Evolutionary conservation across 2,888 invertebrate genomes (phyloP).

Genomic region (Podotricha telesiphe): DNA sequence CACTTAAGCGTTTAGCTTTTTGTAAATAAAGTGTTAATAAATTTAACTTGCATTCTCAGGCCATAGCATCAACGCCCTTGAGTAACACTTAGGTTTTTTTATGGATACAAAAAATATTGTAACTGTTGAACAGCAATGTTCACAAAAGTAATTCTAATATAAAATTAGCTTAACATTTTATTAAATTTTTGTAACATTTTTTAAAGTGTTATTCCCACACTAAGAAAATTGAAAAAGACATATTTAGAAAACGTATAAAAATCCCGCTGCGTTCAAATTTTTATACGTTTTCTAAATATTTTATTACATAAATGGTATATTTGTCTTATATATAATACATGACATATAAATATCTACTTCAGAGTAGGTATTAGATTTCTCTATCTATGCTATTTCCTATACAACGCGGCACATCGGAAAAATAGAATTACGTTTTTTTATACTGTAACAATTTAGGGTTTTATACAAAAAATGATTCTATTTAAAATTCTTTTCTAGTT

Average conservation of each 20-base stretch:
- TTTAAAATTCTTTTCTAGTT: background rate
- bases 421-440: background rate
- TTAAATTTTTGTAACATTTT: background rate
- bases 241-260: no score
- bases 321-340: no score
- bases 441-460: background rate
- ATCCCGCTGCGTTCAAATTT: no score
- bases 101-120: background rate
- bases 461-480: background rate
- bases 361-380: no score
- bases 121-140: background rate
- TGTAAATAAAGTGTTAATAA: conserved; percentile 1
- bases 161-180: background rate
- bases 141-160: background rate
- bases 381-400: no score
- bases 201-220: no score
- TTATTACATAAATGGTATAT: no score
- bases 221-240: no score
- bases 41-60: background rate
- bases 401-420: background rate
- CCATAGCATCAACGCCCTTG: background rate
- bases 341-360: no score
- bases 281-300: no score
- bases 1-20: conserved; percentile 4
- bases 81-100: background rate